Base-by-base conservation (phyloP, 2,113 vertebrate species). In the Grallaria varia region DNA sequence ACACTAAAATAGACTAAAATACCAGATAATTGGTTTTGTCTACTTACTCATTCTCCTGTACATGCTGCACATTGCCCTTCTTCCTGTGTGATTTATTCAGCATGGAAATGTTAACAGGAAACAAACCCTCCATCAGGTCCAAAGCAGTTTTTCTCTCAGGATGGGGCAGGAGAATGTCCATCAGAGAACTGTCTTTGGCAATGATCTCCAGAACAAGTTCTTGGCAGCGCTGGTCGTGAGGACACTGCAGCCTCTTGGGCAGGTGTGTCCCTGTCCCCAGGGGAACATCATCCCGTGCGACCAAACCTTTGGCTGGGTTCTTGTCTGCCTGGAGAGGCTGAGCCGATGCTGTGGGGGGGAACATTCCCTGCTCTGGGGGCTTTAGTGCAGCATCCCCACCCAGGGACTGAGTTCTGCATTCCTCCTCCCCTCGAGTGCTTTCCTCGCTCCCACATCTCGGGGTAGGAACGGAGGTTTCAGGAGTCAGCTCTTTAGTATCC, bases 41-140 rank as follows among this genome's bases (percentile, higher is more conserved):
- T 56, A 88, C 90, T 95, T 58, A 97, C 98, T 94, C 52, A 4
- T 64, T 79, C 55, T 81, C 45, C 67, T 73, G 80, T 4, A 6
- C 14, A 1, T 7, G 45, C 37, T 47, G 67, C 10, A 33, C 1
- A 3, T 58, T 94, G 52, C 84, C 53, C 79, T 75, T 89, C 39
- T 21, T 96, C 66, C 93, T 81, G 55, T 4, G 35, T 8, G 79
- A 95, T 95, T 98, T 98, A 81, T 97, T 98, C 98, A 98, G 97
- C 58, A 98, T 76, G 83, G 98, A 97, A n/a, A 98, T 71, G 84
- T 98, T 97, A 86, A 98, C 97, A 7, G 98, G 99, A 84, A 99
- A 98, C 75, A 99, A 97, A 82, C 98, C 98, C 94, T 99, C 99
- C 98, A 99, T 98, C 89, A 99, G 97, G 95, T 98, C 98, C 64